Evolutionary conservation across 2,113 vertebrate species (phyloP).

Genomic region (Oxygymnocypris stewartii): DNA sequence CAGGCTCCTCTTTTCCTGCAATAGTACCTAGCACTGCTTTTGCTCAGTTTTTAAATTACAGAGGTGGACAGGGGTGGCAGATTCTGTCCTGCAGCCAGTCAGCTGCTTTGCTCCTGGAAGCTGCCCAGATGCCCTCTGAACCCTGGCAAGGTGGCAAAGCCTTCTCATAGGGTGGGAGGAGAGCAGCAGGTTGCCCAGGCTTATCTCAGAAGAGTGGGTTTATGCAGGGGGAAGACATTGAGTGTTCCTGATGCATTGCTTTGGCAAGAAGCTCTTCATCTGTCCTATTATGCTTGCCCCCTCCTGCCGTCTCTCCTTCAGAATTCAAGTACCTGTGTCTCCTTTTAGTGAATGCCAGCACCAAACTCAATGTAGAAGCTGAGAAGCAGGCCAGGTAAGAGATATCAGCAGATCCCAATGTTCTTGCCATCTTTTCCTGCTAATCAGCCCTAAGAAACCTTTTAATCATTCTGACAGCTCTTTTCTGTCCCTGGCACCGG

Average conservation of each 20-base stretch:
- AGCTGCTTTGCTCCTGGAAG: conserved; percentile 44
- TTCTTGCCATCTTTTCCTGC: conserved; percentile 55
- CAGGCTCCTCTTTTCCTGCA: not conserved
- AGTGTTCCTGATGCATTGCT: conserved; percentile 43
- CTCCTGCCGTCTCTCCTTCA: conserved; percentile 53
- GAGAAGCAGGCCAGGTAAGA: conserved; percentile 8
- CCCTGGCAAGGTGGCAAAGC: conserved; percentile 45
- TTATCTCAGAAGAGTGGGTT: conserved; percentile 52
- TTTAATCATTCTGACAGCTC: conserved; percentile 37
- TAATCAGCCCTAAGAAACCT: conserved; percentile 29
- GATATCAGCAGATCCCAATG: conserved; percentile 60
- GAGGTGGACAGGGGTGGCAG: conserved; percentile 30
- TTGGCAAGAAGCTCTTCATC: conserved; percentile 41
- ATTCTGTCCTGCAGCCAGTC: conserved; percentile 32
- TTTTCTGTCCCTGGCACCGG: not conserved
- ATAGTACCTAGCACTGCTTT: not conserved
- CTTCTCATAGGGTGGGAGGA: conserved; percentile 39
- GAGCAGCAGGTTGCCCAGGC: conserved; percentile 42
- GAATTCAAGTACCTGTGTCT: conserved; percentile 57
- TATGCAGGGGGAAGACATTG: conserved; percentile 49
- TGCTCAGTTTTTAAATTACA: conserved; percentile 39
- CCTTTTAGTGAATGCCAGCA: conserved; percentile 23
- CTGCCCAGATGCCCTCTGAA: conserved; percentile 41
- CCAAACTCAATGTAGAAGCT: not conserved
- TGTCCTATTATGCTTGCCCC: conserved; percentile 48